These are phyloP conservation scores for Pedetes capensis DNA, from an alignment of 2,113 vertebrate genomes.

Conservation along the genomic window DNA sequence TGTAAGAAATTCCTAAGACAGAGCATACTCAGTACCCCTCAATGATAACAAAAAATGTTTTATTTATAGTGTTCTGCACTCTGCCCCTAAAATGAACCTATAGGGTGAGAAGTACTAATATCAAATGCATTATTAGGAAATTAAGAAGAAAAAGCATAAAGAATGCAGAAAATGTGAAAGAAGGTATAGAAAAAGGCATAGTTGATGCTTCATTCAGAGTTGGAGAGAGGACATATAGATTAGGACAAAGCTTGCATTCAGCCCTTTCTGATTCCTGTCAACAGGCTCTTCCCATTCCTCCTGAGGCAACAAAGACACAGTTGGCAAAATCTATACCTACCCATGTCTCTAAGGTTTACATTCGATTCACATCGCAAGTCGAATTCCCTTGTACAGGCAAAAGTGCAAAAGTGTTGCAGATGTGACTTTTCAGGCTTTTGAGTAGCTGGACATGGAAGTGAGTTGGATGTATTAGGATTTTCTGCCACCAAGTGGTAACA, in stretches of 20 bases:
- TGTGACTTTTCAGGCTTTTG: neutral
- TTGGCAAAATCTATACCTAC: neutral
- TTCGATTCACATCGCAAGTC: neutral
- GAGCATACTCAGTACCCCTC: neutral
- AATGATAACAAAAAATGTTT: neutral
- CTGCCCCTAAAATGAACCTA: neutral
- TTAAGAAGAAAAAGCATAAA: neutral
- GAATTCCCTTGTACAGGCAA: neutral
- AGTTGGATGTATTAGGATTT: constrained; percentile 56
- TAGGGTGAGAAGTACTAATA: neutral
- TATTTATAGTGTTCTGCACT: neutral
- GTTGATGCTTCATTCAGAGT: neutral
- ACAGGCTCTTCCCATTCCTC: neutral
- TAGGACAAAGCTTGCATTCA: neutral
- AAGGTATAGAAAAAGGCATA: neutral
- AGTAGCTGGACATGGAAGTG: neutral
- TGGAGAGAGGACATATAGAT: neutral
- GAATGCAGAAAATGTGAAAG: neutral
- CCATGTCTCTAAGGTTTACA: neutral
- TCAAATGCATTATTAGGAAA: neutral
- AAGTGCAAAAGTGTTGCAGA: neutral
- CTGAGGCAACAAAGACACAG: too few relatives aligned
- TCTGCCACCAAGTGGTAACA: constrained; percentile 79
- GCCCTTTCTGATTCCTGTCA: neutral
- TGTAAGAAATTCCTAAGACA: neutral